A percentile compares a stretch with the other conserved stretches of the same genome.
Evolutionary conservation across 2,113 vertebrate species (phyloP).

Genomic region (Camarhynchus parvulus): DNA sequence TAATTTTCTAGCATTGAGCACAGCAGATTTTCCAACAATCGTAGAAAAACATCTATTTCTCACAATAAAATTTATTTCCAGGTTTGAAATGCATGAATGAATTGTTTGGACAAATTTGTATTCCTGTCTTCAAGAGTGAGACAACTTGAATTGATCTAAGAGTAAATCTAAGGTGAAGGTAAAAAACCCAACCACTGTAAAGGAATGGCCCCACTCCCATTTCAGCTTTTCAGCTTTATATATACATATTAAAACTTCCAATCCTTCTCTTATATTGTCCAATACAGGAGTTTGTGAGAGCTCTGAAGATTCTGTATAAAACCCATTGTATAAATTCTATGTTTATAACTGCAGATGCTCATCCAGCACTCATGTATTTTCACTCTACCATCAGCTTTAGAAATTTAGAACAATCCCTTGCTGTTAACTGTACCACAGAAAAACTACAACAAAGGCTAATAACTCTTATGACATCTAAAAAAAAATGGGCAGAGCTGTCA

Average conservation of each 20-base stretch:
- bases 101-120: neutral
- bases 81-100: neutral
- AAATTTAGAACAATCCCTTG: neutral
- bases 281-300: neutral
- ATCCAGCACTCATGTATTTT: neutral
- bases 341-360: neutral
- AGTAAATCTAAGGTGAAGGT: neutral
- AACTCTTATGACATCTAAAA: neutral
- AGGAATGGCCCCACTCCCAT: neutral
- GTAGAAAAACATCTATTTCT: neutral
- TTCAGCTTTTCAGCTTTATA: neutral
- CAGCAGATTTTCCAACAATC: neutral
- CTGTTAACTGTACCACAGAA: neutral
- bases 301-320: neutral
- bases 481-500: neutral
- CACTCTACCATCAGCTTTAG: neutral
- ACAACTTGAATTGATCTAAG: neutral
- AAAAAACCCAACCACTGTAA: rapidly evolving
- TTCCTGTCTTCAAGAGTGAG: neutral
- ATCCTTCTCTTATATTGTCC: neutral
- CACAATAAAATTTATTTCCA: neutral
- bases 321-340: neutral
- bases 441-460: neutral
- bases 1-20: neutral
- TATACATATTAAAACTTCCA: neutral